phyloP scores from a whole-genome alignment of 2,888 invertebrate genomes.

The Cheilosia variabilis region DNA sequence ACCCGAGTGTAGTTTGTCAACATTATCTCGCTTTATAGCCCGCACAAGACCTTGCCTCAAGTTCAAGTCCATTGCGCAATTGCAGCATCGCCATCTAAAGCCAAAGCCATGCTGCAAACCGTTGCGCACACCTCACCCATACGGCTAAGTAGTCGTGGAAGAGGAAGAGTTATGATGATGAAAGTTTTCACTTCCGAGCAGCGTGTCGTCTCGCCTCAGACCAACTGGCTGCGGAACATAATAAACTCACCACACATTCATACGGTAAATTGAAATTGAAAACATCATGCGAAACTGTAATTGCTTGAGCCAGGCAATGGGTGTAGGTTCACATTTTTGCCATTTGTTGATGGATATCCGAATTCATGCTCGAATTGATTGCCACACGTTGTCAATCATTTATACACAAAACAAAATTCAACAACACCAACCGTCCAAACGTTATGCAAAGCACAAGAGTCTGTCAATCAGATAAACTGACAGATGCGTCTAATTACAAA shows the following conservation, averaged over 20 bases:
- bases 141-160: constrained; percentile 3
- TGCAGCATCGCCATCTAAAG: constrained; percentile 34
- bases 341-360: not conserved
- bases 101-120: not conserved
- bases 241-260: not conserved
- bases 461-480: constrained; percentile 24
- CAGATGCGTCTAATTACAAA: constrained; percentile 65
- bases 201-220: not conserved
- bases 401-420: not conserved
- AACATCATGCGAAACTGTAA: constrained; percentile 20
- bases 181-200: constrained; percentile 64
- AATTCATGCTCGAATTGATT: constrained; percentile 40
- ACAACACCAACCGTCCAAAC: not conserved
- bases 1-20: constrained; percentile 50
- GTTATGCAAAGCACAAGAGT: constrained; percentile 22
- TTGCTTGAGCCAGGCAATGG: not conserved
- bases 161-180: constrained; percentile 46
- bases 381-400: constrained; percentile 44
- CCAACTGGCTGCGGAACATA: constrained; percentile 24
- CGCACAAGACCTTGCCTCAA: constrained; percentile 61
- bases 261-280: constrained; percentile 10
- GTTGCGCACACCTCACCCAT: constrained; percentile 30
- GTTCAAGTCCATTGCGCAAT: constrained; percentile 73
- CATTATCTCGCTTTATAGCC: constrained; percentile 43
- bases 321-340: constrained; percentile 22